These are phyloP conservation scores for Pyxicephalus adspersus DNA, from an alignment of 2,113 vertebrate species.

Conservation along the genomic window DNA sequence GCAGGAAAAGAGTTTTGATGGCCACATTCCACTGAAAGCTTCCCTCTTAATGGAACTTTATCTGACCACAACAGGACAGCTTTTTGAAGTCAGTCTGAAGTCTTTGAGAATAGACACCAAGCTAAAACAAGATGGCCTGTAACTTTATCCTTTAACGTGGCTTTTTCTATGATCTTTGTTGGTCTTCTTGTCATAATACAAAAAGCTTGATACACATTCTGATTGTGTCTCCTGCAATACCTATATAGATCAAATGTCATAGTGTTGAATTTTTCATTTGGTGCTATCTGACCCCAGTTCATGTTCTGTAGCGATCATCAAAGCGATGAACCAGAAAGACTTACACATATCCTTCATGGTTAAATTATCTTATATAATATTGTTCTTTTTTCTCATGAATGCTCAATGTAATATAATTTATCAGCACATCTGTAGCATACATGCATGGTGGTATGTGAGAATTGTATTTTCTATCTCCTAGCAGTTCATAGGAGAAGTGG, in stretches of 20 bases:
- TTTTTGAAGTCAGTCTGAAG: constrained; percentile 27
- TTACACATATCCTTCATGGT: background rate
- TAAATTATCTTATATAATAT: background rate
- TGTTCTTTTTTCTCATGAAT: background rate
- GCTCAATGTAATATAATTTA: background rate
- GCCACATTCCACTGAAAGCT: background rate
- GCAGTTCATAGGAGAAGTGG: constrained; percentile 23
- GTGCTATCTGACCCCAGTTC: background rate
- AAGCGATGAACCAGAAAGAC: constrained; percentile 5
- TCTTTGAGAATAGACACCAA: constrained; percentile 2
- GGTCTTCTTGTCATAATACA: constrained; percentile 34
- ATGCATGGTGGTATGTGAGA: background rate
- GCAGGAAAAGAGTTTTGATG: constrained; percentile 8
- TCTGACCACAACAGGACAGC: constrained; percentile 13
- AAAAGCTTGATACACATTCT: constrained; percentile 25
- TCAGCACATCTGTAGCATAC: background rate
- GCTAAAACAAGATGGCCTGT: constrained; percentile 1
- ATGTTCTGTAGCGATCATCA: constrained; percentile 17
- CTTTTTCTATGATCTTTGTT: constrained; percentile 22
- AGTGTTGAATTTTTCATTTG: constrained; percentile 41
- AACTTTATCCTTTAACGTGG: constrained; percentile 26
- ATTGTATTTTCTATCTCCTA: constrained; percentile 8
- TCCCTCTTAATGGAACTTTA: constrained; percentile 10
- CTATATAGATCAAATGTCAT: constrained; percentile 1
- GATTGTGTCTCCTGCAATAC: background rate